phyloP scores from a whole-genome alignment of 2,113 vertebrate genomes.

The Phaethornis superciliosus region DNA sequence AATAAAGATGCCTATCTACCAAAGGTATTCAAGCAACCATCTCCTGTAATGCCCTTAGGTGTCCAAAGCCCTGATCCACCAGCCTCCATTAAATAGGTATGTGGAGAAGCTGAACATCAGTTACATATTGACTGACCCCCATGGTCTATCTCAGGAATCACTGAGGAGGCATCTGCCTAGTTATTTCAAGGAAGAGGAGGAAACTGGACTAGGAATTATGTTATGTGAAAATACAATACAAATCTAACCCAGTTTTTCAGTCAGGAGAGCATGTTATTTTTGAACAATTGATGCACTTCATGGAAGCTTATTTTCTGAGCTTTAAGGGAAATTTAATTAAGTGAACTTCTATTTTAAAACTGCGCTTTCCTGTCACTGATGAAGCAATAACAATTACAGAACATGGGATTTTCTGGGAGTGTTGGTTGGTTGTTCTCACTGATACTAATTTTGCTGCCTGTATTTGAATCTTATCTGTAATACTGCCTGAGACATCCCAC shows the following conservation, averaged over 20 bases:
- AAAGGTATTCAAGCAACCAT: background rate
- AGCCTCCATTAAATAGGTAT: background rate
- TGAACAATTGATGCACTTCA: conserved; percentile 53
- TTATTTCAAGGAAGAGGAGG: background rate
- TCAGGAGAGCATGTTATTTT: conserved; percentile 37
- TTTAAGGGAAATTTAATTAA: conserved; percentile 56
- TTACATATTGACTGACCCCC: background rate
- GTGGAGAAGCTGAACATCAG: background rate
- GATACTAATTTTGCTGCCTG: background rate
- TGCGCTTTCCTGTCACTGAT: conserved; percentile 50
- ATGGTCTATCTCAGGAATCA: background rate
- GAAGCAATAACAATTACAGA: conserved; percentile 59
- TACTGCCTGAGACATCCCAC: background rate
- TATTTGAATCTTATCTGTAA: background rate
- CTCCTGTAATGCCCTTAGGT: background rate
- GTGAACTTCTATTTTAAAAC: conserved; percentile 59
- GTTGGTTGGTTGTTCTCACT: background rate
- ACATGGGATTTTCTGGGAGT: conserved; percentile 39
- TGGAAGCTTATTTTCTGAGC: conserved; percentile 52
- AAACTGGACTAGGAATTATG: background rate
- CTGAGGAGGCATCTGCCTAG: conserved; percentile 16
- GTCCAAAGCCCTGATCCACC: background rate
- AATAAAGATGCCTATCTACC: background rate
- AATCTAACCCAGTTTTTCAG: conserved; percentile 59
- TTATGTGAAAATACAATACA: conserved; percentile 52